Conservation (phyloP, 2,113 vertebrate species). For the Cairina moschata region DNA sequence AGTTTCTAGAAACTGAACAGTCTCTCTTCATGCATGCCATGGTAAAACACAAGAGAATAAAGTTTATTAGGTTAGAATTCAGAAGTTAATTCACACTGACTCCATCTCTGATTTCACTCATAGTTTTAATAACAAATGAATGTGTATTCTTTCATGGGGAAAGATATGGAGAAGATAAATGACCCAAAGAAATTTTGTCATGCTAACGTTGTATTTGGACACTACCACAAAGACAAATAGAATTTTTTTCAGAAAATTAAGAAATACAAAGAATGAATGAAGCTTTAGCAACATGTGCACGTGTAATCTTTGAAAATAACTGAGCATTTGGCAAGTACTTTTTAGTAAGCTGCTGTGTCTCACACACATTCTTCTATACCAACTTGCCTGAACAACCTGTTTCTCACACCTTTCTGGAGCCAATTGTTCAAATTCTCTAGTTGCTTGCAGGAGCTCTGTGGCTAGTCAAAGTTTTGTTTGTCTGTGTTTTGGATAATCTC, state of each 20-base stretch:
- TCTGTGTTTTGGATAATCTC: not conserved
- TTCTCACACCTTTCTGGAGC: not conserved
- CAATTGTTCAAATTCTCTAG: not conserved
- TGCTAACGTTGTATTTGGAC: not conserved
- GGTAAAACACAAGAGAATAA: not conserved
- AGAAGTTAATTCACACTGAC: conserved; percentile 12
- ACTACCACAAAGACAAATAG: not conserved
- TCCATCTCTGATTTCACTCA: not conserved
- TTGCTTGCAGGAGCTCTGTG: not conserved
- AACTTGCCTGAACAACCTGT: not conserved
- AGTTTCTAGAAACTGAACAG: not conserved
- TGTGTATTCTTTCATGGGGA: not conserved
- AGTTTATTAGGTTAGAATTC: not conserved
- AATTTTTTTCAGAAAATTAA: not conserved
- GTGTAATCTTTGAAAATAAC: not conserved
- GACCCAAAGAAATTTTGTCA: not conserved
- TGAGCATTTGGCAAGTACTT: not conserved
- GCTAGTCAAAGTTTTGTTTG: not conserved
- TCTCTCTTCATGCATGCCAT: not conserved
- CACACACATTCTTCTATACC: not conserved
- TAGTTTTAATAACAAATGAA: not conserved
- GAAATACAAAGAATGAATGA: not conserved
- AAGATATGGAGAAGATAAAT: not conserved
- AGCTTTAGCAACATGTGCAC: not conserved
- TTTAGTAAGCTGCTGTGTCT: not conserved